These are phyloP conservation scores for Columba guinea DNA, from an alignment of 2,797 vertebrate species.

Conservation along the genomic window DNA sequence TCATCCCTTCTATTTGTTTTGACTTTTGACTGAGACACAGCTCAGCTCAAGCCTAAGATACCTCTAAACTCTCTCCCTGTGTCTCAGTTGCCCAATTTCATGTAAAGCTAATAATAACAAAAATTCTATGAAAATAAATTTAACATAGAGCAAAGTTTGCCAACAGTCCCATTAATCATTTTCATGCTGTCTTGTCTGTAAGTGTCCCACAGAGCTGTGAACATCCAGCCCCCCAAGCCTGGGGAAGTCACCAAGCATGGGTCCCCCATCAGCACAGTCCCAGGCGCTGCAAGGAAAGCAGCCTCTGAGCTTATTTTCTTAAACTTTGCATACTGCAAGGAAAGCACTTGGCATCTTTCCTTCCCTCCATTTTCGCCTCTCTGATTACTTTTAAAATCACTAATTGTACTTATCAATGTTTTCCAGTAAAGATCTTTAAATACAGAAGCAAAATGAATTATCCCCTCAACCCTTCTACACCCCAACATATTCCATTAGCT, in stretches of 20 bases:
- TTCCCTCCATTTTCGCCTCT: background rate
- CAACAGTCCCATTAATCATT: background rate
- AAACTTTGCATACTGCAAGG: background rate
- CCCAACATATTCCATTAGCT: accelerated
- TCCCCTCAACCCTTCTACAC: background rate
- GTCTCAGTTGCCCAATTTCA: background rate
- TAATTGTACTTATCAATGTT: background rate
- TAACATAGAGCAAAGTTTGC: background rate
- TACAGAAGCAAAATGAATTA: background rate
- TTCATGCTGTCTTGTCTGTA: background rate
- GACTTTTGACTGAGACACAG: background rate
- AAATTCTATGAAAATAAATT: background rate
- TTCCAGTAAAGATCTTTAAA: background rate
- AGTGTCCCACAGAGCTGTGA: background rate
- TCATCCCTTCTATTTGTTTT: background rate
- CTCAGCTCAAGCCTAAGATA: background rate
- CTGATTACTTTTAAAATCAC: background rate
- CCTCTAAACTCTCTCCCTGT: background rate
- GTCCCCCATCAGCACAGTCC: accelerated
- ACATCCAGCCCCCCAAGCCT: background rate
- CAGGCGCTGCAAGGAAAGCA: background rate
- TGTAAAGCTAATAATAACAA: background rate
- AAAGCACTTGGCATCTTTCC: background rate
- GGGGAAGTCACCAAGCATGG: accelerated
- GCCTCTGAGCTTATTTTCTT: background rate